Evolutionary conservation across 2,888 invertebrate genomes (phyloP), one percentile per base, ranked within the genome.

Genomic region (Agonopterix arenella): DNA sequence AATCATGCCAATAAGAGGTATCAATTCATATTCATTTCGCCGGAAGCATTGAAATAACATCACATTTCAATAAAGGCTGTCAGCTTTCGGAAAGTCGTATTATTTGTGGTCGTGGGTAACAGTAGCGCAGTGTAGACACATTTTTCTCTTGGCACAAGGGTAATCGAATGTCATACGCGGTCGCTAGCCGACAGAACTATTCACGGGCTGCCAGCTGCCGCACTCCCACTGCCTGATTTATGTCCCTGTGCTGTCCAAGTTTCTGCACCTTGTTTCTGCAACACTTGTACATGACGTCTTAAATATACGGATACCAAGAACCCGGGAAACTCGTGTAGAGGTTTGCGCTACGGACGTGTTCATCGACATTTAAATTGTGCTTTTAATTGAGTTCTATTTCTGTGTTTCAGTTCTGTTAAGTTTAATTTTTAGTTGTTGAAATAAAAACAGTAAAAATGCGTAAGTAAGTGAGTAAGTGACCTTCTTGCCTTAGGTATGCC

Each of bases 141-240:
- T 44, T 44, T 48, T 48, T 48, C 44, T 44, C 55, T 18, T 49
- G 55, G 57, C 54, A 54, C 57, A 69, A 66, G 69, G 76, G 78
- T 81, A 84, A 84, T 85, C 84, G 82, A 82, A 84, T 84, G 82
- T 84, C 83, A 82, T 80, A 80, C 72, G 79, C 77, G 83, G 80
- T 76, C 74, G 70, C 28, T 64, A 66, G 68, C 67, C 76, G 72
- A 75, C 77, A 76, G 73, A 80, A 82, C 81, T 78, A 81, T 78
- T 77, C 76, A 72, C 69, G 61, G 70, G 65, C 69, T 70, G 76
- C 76, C 77, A 75, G 74, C 74, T 70, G 77, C 69, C 72, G 74
- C 73, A 66, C 69, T 72, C 71, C 60, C 52, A 61, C 69, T 68
- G 66, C 64, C 68, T 83, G 83, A 88, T 86, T 86, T 86, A 88